A percentile compares a stretch with the other conserved stretches of the same genome.
These are phyloP conservation scores for Leptodactylus fallax DNA, from an alignment of 2,797 vertebrate genomes.

Conservation along the genomic window DNA sequence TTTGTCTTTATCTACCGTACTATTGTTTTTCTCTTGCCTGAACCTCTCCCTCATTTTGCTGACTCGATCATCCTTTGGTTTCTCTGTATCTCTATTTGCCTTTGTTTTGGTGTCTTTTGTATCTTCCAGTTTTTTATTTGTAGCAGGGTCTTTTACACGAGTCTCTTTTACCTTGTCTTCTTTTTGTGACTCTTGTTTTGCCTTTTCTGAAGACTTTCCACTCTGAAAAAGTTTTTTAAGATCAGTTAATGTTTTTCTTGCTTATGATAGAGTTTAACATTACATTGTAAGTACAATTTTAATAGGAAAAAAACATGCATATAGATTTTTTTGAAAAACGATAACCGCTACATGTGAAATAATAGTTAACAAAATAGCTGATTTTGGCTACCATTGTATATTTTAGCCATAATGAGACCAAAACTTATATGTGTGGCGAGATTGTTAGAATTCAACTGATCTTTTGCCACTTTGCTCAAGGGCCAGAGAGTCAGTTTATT, in stretches of 20 bases:
- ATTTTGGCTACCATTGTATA: no score
- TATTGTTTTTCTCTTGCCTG: slow-evolving; percentile 78
- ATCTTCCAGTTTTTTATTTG: slow-evolving; percentile 65
- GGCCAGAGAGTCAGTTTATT: no score
- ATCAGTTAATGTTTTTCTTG: background rate
- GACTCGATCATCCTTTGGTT: slow-evolving; percentile 72
- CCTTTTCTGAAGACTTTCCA: slow-evolving; percentile 68
- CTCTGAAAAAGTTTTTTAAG: slow-evolving; percentile 69
- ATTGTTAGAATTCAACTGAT: no score
- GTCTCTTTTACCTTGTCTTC: slow-evolving; percentile 70
- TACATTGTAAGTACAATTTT: background rate
- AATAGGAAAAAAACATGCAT: background rate
- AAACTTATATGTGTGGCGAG: no score
- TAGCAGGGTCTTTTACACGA: slow-evolving; percentile 64
- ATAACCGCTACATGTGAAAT: no score
- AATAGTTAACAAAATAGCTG: no score
- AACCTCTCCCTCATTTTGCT: slow-evolving; percentile 69
- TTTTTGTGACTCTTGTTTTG: slow-evolving; percentile 69
- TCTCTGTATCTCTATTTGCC: slow-evolving; percentile 70
- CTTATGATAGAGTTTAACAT: background rate
- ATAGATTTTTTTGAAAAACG: no score
- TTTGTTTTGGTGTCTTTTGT: slow-evolving; percentile 77
- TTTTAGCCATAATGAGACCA: no score
- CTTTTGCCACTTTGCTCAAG: no score
- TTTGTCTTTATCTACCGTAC: slow-evolving; percentile 70